Percentiles rank a stretch among this genome's conserved stretches.
Evolutionary conservation across 2,113 vertebrate species (phyloP).

Genomic region (Gorsachius goisagi): DNA sequence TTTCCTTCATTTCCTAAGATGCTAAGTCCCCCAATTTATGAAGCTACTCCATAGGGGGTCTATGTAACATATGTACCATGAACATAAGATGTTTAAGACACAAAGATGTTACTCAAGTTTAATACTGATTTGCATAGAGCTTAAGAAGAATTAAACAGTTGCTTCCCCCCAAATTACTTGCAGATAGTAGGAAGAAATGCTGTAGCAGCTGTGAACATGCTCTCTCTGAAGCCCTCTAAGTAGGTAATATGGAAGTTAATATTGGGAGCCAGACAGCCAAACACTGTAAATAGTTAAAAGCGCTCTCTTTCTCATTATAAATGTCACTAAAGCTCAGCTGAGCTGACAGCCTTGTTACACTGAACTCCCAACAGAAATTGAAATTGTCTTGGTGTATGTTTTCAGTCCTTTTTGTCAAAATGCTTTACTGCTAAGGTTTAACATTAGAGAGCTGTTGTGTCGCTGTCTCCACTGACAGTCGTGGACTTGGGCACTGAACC

Average conservation of each 20-base stretch:
- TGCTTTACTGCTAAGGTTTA: background rate
- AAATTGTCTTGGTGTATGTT: background rate
- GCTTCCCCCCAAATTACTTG: background rate
- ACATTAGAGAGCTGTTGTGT: background rate
- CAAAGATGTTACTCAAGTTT: background rate
- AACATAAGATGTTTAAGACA: background rate
- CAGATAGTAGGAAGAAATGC: background rate
- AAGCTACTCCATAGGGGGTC: fast-evolving
- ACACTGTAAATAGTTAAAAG: background rate
- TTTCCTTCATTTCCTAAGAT: background rate
- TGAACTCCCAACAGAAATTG: background rate
- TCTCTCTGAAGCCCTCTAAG: background rate
- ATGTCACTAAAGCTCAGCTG: background rate
- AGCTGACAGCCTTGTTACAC: background rate
- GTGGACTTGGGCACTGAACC: background rate
- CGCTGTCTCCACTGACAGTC: background rate
- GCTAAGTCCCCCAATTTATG: background rate
- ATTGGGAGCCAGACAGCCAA: background rate
- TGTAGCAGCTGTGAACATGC: background rate
- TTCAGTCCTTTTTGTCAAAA: background rate
- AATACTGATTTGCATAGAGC: background rate
- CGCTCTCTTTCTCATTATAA: background rate
- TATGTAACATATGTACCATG: fast-evolving
- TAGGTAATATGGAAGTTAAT: background rate
- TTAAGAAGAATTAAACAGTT: background rate